Percentiles rank a stretch among this genome's conserved stretches.
Conservation (phyloP, 2,888 invertebrate species). For the Epinotia demarniana region DNA sequence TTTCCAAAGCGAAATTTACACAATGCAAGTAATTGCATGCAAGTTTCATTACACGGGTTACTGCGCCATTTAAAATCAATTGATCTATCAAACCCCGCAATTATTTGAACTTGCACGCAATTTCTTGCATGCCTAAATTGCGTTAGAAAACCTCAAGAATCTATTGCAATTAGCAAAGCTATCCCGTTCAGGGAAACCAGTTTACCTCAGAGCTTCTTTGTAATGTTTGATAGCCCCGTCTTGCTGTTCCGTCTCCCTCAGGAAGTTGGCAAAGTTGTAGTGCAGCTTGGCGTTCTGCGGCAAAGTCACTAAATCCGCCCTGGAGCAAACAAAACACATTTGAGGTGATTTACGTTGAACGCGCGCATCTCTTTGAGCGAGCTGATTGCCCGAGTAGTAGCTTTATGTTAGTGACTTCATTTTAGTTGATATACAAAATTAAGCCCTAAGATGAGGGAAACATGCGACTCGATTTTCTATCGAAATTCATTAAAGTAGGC, state of each 20-base stretch:
- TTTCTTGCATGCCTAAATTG: too few relatives aligned
- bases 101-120: too few relatives aligned
- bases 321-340: conserved; percentile 83
- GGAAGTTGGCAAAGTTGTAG: conserved; percentile 95
- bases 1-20: too few relatives aligned
- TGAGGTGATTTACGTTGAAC: conserved; percentile 66
- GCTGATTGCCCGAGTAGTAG: conserved; percentile 36
- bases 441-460: too few relatives aligned
- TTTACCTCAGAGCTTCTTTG: conserved; percentile 91
- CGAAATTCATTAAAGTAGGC: too few relatives aligned
- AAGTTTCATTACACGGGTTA: too few relatives aligned
- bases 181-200: conserved; percentile 53
- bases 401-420: background rate
- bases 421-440: too few relatives aligned
- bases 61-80: too few relatives aligned
- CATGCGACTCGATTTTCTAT: too few relatives aligned
- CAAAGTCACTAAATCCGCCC: conserved; percentile 91
- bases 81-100: too few relatives aligned
- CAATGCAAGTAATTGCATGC: too few relatives aligned
- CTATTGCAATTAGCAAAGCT: background rate
- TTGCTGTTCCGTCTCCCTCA: conserved; percentile 89
- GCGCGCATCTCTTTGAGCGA: conserved; percentile 59
- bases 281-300: conserved; percentile 96
- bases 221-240: conserved; percentile 92
- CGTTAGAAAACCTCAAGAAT: too few relatives aligned